Conservation (phyloP, 2,888 invertebrate species). For the Urechis unicinctus region DNA sequence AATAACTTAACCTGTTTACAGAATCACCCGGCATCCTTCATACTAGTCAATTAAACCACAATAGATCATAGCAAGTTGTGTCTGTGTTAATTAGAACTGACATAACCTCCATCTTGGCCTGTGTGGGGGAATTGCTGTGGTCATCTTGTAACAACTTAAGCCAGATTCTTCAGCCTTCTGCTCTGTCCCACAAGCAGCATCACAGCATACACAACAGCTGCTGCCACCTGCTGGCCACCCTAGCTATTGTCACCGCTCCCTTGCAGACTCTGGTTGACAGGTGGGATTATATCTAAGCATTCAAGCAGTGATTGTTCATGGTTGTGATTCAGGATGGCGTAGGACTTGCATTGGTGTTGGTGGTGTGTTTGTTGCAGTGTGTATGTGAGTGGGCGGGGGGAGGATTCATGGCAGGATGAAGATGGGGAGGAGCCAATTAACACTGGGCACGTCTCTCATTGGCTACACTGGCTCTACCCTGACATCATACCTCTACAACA, state of each 20-base stretch:
- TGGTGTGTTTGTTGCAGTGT: conserved; percentile 21
- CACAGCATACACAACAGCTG: conserved; percentile 43
- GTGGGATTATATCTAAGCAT: conserved; percentile 14
- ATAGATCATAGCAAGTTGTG: background rate
- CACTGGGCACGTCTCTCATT: conserved; percentile 33
- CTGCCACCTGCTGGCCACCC: conserved; percentile 32
- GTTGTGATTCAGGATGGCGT: background rate
- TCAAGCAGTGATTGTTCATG: background rate
- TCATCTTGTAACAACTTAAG: conserved; percentile 28
- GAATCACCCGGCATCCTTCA: too few relatives aligned
- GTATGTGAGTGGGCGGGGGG: conserved; percentile 32
- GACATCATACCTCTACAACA: conserved; percentile 26
- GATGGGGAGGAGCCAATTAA: conserved; percentile 10
- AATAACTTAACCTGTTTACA: background rate
- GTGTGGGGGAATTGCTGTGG: conserved; percentile 32
- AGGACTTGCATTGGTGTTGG: background rate
- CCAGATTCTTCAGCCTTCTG: conserved; percentile 33
- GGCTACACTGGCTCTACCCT: conserved; percentile 44
- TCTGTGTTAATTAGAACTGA: conserved; percentile 1
- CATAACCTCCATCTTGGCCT: conserved; percentile 15
- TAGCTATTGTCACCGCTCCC: conserved; percentile 37
- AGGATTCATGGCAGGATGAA: conserved; percentile 9
- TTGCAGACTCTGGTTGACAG: conserved; percentile 37
- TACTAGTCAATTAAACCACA: too few relatives aligned
- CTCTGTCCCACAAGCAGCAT: conserved; percentile 28